These are phyloP conservation scores for Xenopus tropicalis DNA, from an alignment of 2,113 vertebrate species.

Conservation along the genomic window UCB_Xtro_10.0 CM004445.2:49698001-49698500, in stretches of 20 bases:
- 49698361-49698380: constrained; percentile 15
- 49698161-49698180: no score
- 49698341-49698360: constrained; percentile 19
- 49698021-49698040: no score
- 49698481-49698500: constrained; percentile 7
- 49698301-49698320: constrained; percentile 31
- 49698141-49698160: no score
- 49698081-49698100: no score
- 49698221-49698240: no score
- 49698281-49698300: constrained; percentile 13
- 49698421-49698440: constrained; percentile 23
- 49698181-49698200: no score
- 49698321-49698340: constrained; percentile 36
- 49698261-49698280: background rate
- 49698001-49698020: no score
- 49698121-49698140: no score
- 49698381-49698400: constrained; percentile 35
- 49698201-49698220: no score
- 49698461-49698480: constrained; percentile 32
- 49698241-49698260: constrained; percentile 5
- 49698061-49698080: no score
- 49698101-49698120: no score
- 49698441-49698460: constrained; percentile 14
- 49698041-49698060: no score
- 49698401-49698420: constrained; percentile 21